Percentiles rank a stretch among this genome's conserved stretches.
phyloP scores from a whole-genome alignment of 2,888 invertebrate genomes.

The Anaspis maculata region DNA sequence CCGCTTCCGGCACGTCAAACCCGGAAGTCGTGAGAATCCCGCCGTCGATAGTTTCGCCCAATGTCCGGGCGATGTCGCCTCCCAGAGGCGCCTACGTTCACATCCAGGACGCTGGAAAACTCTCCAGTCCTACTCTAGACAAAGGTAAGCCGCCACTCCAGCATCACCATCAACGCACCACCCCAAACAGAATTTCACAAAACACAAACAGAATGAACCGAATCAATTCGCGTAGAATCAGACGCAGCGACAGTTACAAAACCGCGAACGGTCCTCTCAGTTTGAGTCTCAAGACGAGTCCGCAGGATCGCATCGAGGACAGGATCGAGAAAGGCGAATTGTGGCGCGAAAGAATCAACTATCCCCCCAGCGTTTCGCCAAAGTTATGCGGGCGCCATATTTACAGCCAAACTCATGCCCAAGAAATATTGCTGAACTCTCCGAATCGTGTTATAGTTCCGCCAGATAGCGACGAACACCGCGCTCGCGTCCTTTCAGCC shows the following conservation, averaged over 20 bases:
- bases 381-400: constrained; percentile 43
- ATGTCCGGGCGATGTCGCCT: constrained; percentile 37
- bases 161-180: constrained; percentile 19
- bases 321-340: constrained; percentile 51
- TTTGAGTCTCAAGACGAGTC: constrained; percentile 41
- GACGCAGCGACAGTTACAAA: constrained; percentile 78
- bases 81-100: constrained; percentile 61
- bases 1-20: constrained; percentile 33
- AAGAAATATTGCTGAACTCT: constrained; percentile 43
- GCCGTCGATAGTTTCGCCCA: constrained; percentile 55
- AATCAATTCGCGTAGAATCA: constrained; percentile 41
- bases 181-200: constrained; percentile 21
- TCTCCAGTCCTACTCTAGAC: constrained; percentile 52
- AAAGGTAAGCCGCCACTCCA: constrained; percentile 54
- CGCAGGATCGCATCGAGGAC: constrained; percentile 22
- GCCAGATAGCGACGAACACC: constrained; percentile 52
- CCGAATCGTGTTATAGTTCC: constrained; percentile 57
- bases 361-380: constrained; percentile 57
- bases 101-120: constrained; percentile 57
- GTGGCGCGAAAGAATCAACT: constrained; percentile 61
- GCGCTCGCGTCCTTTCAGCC: constrained; percentile 57
- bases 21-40: constrained; percentile 51
- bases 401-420: constrained; percentile 38
- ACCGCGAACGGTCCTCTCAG: constrained; percentile 68
- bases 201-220: constrained; percentile 37